Base-by-base conservation (phyloP, 2,888 invertebrate genomes). In the Acheta domesticus region DNA sequence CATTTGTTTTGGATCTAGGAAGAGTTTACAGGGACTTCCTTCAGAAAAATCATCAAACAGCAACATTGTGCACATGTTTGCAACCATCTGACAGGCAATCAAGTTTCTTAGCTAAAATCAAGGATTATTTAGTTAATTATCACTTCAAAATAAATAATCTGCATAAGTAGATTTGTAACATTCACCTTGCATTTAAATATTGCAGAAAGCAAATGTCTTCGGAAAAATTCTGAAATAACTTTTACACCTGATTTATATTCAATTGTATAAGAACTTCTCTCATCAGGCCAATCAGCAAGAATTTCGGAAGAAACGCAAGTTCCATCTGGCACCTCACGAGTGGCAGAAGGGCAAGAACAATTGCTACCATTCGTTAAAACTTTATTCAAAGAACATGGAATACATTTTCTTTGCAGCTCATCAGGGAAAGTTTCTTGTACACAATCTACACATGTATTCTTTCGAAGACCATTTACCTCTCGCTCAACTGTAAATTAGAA, bases 31-130 rank as follows among this genome's bases (percentile, higher is more conserved):
- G 0, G 89, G 89, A 11, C 88, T 88, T 80, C 87, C 83, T 75
- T 81, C 86, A 80, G 87, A 86, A 20, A 88, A 88, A 82, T 89
- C 87, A 20, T 87, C 86, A 83, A 88, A 91, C 80, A 91, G 86
- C 12, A 89, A 89, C 79, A 92, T 85, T 0, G 90, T 87, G 84
- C 93, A 93, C 86, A 93, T 88, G 85, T 93, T 93, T 1, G 91
- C 91, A 80, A 94, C 86, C 81, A 90, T 87, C 85, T 93, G 91
- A 84, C 93, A 93, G 14, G 92, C 90, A 20, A 88, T 89, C 79
- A 84, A 84, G 83, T 90, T 88, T 75, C 86, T 85, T 83, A 87
- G 87, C 84, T 88, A 84, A 16, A 76, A 48, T 19, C 16, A 74
- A 89, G 83, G 80, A 80, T 80, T 74, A 48, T 49, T 48, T 75